These are phyloP conservation scores for Xylocampa areola DNA, from an alignment of 2,888 invertebrate genomes.

Conservation along the genomic window DNA sequence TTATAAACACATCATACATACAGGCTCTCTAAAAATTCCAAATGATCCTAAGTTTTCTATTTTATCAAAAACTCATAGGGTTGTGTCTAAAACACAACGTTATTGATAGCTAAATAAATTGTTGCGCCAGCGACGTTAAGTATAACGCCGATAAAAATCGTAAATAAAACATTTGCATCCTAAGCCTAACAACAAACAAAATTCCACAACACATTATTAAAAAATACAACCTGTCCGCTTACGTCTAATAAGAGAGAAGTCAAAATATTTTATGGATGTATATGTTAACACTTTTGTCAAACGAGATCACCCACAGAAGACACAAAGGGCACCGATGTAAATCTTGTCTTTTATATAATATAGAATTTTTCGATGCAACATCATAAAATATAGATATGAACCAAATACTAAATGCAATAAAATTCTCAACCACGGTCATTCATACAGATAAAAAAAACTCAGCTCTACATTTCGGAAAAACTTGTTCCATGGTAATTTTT, in stretches of 20 bases:
- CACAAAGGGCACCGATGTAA: slow-evolving; percentile 84
- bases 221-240: slow-evolving; percentile 70
- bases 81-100: too few species aligned
- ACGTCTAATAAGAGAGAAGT: slow-evolving; percentile 82
- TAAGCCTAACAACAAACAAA: slow-evolving; percentile 47
- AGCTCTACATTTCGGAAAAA: slow-evolving; percentile 74
- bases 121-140: too few species aligned
- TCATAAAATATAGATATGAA: slow-evolving; percentile 87
- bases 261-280: slow-evolving; percentile 88
- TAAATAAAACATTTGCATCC: slow-evolving; percentile 52
- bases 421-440: slow-evolving; percentile 73
- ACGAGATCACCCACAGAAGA: slow-evolving; percentile 80
- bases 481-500: slow-evolving; percentile 73
- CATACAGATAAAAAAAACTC: slow-evolving; percentile 69
- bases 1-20: too few species aligned
- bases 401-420: slow-evolving; percentile 83
- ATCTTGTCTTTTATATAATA: slow-evolving; percentile 80
- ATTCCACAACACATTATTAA: slow-evolving; percentile 47
- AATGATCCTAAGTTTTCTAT: too few species aligned
- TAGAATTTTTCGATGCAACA: slow-evolving; percentile 70
- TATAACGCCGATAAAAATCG: slow-evolving; percentile 17
- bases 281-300: slow-evolving; percentile 88
- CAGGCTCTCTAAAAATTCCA: too few species aligned
- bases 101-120: too few species aligned
- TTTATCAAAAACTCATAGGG: too few species aligned